Evolutionary conservation across 1,140 invertebrate genomes (phyloP).

Genomic region (Brachionus rotundiformis): DNA sequence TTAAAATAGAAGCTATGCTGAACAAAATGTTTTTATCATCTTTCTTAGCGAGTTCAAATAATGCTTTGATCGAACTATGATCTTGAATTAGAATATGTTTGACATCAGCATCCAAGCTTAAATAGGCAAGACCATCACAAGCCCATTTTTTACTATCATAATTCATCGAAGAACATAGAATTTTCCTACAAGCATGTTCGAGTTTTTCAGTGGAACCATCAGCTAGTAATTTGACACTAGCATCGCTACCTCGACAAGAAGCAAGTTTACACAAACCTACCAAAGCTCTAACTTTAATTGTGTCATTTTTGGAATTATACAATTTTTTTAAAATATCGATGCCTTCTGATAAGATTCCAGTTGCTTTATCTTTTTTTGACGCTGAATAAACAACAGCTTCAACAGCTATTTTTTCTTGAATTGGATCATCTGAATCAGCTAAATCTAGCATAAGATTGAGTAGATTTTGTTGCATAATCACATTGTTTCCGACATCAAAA

Average conservation of each 20-base stretch:
- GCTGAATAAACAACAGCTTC: constrained; percentile 94
- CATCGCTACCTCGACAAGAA: constrained; percentile 91
- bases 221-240: constrained; percentile 85
- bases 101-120: constrained; percentile 95
- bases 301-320: constrained; percentile 86
- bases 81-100: constrained; percentile 94
- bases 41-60: constrained; percentile 79
- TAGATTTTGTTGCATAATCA: constrained; percentile 87
- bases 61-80: constrained; percentile 74
- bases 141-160: constrained; percentile 90
- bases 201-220: constrained; percentile 91
- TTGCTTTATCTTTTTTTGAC: constrained; percentile 94
- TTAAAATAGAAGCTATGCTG: constrained; percentile 72
- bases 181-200: constrained; percentile 84
- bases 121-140: constrained; percentile 91
- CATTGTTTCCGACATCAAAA: constrained; percentile 86
- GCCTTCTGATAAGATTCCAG: constrained; percentile 83
- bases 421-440: constrained; percentile 79
- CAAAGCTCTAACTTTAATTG: constrained; percentile 72
- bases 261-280: constrained; percentile 92
- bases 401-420: constrained; percentile 87
- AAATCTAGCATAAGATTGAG: constrained; percentile 95
- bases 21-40: constrained; percentile 49
- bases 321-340: constrained; percentile 89
- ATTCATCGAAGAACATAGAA: constrained; percentile 82